These are phyloP conservation scores for Cheilosia grossa DNA, from an alignment of 2,888 invertebrate genomes.

Conservation along the genomic window DNA sequence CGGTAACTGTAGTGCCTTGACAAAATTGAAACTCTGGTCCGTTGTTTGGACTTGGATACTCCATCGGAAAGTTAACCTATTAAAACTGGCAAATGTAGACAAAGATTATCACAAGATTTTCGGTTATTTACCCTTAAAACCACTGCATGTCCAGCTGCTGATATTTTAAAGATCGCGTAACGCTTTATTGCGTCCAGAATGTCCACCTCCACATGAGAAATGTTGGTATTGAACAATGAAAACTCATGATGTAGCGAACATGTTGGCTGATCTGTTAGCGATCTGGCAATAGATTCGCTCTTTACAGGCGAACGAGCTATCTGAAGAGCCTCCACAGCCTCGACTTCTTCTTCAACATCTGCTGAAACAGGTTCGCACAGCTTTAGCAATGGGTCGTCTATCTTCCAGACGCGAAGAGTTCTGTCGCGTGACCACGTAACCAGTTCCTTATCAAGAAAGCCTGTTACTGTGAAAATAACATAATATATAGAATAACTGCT, in stretches of 20 bases:
- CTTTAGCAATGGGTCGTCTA: slow-evolving; percentile 93
- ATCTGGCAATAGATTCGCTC: slow-evolving; percentile 78
- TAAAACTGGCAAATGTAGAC: slow-evolving; percentile 78
- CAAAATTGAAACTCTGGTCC: slow-evolving; percentile 88
- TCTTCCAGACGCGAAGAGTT: slow-evolving; percentile 94
- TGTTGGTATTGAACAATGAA: slow-evolving; percentile 89
- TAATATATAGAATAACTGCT: slow-evolving; percentile 9
- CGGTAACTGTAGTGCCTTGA: slow-evolving; percentile 88
- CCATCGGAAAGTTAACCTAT: slow-evolving; percentile 88
- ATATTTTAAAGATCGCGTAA: slow-evolving; percentile 84
- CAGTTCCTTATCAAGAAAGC: slow-evolving; percentile 85
- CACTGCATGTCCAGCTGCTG: slow-evolving; percentile 82
- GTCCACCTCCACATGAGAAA: slow-evolving; percentile 88
- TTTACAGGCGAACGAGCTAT: slow-evolving; percentile 84
- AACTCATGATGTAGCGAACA: slow-evolving; percentile 89
- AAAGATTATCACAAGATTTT: background rate
- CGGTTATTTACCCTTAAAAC: slow-evolving; percentile 83
- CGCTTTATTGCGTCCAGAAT: slow-evolving; percentile 84
- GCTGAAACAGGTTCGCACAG: slow-evolving; percentile 86
- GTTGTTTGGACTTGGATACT: slow-evolving; percentile 88
- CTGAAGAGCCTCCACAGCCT: slow-evolving; percentile 76
- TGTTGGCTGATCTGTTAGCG: slow-evolving; percentile 81
- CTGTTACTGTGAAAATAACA: background rate
- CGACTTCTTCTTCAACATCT: slow-evolving; percentile 77
- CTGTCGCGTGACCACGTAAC: slow-evolving; percentile 98